Conservation (phyloP, 2,797 vertebrate genomes). For the Alexandromys oeconomus region DNA sequence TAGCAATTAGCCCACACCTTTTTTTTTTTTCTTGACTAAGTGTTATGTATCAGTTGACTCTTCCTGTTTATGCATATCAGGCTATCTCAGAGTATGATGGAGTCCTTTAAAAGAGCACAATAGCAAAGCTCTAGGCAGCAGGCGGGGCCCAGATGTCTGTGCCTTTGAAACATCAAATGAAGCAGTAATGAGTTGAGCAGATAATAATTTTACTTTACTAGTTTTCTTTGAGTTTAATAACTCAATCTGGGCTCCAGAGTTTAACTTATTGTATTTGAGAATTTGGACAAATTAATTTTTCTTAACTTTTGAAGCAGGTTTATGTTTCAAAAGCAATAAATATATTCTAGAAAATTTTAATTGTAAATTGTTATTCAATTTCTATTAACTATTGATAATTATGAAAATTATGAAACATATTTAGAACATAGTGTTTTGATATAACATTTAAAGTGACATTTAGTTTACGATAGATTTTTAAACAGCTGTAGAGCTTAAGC, state of each 20-base stretch:
- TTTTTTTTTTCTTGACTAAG: neutral
- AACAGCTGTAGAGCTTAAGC: neutral
- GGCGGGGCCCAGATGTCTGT: neutral
- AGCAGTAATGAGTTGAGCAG: neutral
- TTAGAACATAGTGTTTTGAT: neutral
- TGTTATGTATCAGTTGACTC: neutral
- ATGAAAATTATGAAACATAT: slow-evolving; percentile 6
- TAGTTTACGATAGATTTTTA: neutral
- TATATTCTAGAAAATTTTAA: neutral
- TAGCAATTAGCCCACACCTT: neutral
- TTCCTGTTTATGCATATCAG: neutral
- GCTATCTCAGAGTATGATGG: neutral
- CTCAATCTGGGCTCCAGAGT: neutral
- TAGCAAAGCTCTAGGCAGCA: neutral
- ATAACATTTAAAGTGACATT: neutral
- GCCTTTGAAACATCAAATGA: neutral
- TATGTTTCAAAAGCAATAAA: neutral
- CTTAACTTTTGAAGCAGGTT: neutral
- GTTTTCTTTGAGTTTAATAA: slow-evolving; percentile 30
- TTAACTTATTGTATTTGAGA: neutral
- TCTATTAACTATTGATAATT: neutral
- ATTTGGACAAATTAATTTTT: neutral
- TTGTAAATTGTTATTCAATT: neutral
- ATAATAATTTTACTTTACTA: neutral
- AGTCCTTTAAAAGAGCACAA: neutral